A percentile compares a stretch with the other conserved stretches of the same genome.
Conservation (phyloP, 2,113 vertebrate species). For the Macquaria australasica region DNA sequence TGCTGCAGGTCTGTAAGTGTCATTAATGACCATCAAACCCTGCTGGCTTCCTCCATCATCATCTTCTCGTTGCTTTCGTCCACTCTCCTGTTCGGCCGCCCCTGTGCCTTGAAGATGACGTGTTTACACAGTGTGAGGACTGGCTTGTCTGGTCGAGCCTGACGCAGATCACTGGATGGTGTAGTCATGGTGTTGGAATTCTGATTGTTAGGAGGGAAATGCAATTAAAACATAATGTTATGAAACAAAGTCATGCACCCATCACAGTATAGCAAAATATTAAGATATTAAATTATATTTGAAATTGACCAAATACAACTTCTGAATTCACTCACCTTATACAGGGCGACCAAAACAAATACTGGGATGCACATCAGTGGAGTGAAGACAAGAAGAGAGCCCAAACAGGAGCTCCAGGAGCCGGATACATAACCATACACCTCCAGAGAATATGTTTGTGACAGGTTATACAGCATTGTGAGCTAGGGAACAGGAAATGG, state of each 20-base stretch:
- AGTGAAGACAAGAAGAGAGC: slow-evolving; percentile 58
- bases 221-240: neutral
- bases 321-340: slow-evolving; percentile 65
- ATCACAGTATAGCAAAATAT: neutral
- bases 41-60: slow-evolving; percentile 38
- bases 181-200: slow-evolving; percentile 33
- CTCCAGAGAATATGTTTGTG: accelerated
- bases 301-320: neutral
- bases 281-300: neutral
- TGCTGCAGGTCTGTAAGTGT: neutral
- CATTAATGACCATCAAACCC: slow-evolving; percentile 52
- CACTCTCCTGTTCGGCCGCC: neutral
- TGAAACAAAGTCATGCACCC: neutral
- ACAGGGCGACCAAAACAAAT: slow-evolving; percentile 69
- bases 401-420: neutral
- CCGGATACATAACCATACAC: neutral
- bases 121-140: slow-evolving; percentile 66
- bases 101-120: slow-evolving; percentile 57
- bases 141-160: slow-evolving; percentile 77
- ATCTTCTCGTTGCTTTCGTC: slow-evolving; percentile 34
- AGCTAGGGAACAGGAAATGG: slow-evolving; percentile 53
- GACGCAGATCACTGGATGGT: slow-evolving; percentile 79
- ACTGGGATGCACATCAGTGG: slow-evolving; percentile 81
- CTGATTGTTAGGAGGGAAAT: slow-evolving; percentile 52
- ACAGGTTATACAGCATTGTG: slow-evolving; percentile 61